Base-by-base conservation (phyloP, 2,888 invertebrate genomes). In the Antheraea assamensis region DNA sequence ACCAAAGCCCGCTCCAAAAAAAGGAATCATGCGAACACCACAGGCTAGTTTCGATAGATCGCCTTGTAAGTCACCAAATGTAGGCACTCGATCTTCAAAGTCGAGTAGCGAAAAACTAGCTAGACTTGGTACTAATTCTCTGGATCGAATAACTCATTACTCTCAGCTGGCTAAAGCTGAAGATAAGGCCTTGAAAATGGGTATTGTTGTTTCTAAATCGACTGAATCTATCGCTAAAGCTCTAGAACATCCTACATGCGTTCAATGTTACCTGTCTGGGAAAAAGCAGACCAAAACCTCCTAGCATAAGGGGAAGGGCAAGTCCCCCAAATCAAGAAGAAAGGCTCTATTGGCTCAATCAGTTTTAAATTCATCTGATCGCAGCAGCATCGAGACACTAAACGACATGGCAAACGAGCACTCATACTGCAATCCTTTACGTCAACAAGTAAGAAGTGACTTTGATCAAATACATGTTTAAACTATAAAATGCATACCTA, bases 201-300 rank as follows among this genome's bases (percentile, higher is more conserved):
- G 95, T 1, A 95, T 95, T 72, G 95, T 96, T 58, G 95, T 95
- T 0, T 92, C 95, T 1, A 95, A 95, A 78, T 95, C 95, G 3
- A 95, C 95, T 2, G 95, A 95, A 81, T 95, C 95, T 1, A 95
- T 95, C 70, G 90, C 93, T 21, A 92, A 92, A 82, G 93, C 95
- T 21, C 95, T 97, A 74, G 97, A 97, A 78, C 96, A 96, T 75
- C 96, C 96, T 71, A 96, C 96, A 42, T 97, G 97, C 90, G 96
- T 97, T 80, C 96, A 97, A 84, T 97, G 97, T 85, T 95, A 97
- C 88, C 95, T 97, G 68, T 96, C 96, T 75, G 95, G 95, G 74
- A 96, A 96, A 85, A 93, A 91, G 61, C 93, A 93, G 79, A 95
- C 92, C 79, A 95, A 95, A 89, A 93, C 94, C 80, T 96, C 96